phyloP scores from a whole-genome alignment of 2,113 vertebrate species.

The Synchiropus splendidus region DNA sequence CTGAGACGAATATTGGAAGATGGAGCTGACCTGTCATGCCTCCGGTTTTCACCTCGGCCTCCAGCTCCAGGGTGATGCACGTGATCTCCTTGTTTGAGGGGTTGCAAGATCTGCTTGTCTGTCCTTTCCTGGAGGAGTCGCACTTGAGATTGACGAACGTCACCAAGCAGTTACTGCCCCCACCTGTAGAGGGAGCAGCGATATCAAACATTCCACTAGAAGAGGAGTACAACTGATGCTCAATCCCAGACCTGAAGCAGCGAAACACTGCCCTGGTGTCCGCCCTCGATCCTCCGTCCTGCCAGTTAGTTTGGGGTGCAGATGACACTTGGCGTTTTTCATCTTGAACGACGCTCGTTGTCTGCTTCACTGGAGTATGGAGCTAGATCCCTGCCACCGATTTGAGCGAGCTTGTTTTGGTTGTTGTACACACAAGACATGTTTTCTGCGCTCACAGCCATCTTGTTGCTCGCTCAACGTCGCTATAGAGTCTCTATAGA shows the following conservation, averaged over 20 bases:
- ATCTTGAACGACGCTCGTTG: constrained; percentile 93
- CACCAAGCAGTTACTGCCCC: constrained; percentile 87
- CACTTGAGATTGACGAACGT: constrained; percentile 96
- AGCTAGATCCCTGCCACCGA: constrained; percentile 75
- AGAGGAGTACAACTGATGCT: no score
- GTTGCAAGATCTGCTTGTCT: constrained; percentile 83
- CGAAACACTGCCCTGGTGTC: constrained; percentile 61
- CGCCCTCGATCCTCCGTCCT: constrained; percentile 78
- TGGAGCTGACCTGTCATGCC: constrained; percentile 80
- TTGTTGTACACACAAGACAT: no score
- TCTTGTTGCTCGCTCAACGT: no score
- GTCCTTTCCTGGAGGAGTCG: constrained; percentile 85
- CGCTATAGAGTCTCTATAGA: no score
- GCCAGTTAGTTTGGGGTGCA: constrained; percentile 80
- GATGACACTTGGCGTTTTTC: constrained; percentile 92
- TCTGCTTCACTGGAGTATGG: constrained; percentile 87
- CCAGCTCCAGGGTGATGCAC: constrained; percentile 88
- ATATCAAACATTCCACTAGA: no score
- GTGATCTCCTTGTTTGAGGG: constrained; percentile 83
- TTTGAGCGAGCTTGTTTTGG: no score
- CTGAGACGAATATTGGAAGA: not conserved
- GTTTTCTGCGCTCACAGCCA: constrained; percentile 87
- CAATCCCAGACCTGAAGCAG: no score
- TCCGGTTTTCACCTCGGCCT: constrained; percentile 85
- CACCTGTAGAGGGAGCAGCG: constrained; percentile 46